Conservation (phyloP, 2,113 vertebrate genomes). For the Equus przewalskii region DNA sequence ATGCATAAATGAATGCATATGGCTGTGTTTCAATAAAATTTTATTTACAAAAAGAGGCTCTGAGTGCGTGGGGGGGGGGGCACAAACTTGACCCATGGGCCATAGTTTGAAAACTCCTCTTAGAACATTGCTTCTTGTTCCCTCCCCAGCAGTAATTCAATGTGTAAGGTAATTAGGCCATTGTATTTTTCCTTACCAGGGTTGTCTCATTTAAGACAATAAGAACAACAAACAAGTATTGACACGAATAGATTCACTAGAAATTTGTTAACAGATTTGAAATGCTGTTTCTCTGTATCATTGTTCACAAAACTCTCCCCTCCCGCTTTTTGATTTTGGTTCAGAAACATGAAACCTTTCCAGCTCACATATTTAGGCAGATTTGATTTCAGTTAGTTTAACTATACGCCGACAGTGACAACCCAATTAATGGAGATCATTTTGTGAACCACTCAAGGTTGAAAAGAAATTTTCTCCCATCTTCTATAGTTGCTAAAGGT, state of each 20-base stretch:
- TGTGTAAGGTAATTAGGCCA: not conserved
- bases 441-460: constrained; percentile 13
- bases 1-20: not conserved
- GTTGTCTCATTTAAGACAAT: not conserved
- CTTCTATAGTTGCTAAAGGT: constrained; percentile 63
- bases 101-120: not conserved
- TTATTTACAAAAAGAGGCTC: not conserved
- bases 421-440: not conserved
- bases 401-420: not conserved
- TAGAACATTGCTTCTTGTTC: not conserved
- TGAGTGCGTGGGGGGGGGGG: not conserved
- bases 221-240: not conserved
- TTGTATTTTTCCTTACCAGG: not conserved
- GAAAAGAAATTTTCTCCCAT: constrained; percentile 25
- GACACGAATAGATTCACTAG: not conserved
- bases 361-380: not conserved
- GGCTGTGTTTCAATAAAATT: not conserved
- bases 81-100: not conserved
- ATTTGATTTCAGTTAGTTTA: not conserved
- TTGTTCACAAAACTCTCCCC: not conserved
- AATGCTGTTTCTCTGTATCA: not conserved
- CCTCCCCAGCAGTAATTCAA: not conserved
- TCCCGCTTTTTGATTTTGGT: not conserved
- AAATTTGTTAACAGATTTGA: not conserved
- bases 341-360: not conserved